Percentiles rank a stretch among this genome's conserved stretches.
Conservation (phyloP, 2,888 invertebrate genomes). For the Tipula helvola region DNA sequence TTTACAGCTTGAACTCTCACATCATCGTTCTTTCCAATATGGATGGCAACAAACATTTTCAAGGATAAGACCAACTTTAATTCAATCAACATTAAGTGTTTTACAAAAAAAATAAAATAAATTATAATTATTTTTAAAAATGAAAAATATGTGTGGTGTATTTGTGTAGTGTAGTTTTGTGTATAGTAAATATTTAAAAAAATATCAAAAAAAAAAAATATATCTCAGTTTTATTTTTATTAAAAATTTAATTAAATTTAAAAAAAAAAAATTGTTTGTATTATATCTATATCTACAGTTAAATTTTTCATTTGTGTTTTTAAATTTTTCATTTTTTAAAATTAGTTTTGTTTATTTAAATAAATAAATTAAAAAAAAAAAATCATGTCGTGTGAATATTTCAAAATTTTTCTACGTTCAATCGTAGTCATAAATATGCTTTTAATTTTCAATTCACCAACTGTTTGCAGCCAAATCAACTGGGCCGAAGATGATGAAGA, state of each 20-base stretch:
- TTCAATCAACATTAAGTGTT: background rate
- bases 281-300: background rate
- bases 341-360: background rate
- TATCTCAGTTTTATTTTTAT: background rate
- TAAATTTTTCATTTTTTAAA: background rate
- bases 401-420: constrained; percentile 21
- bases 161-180: background rate
- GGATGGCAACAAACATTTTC: background rate
- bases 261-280: background rate
- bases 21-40: background rate
- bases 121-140: background rate
- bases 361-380: background rate
- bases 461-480: constrained; percentile 36
- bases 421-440: constrained; percentile 24
- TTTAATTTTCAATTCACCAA: constrained; percentile 26
- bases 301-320: background rate
- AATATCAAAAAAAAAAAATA: background rate
- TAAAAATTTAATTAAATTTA: background rate
- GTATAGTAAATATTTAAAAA: background rate
- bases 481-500: constrained; percentile 37
- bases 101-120: background rate
- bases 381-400: constrained; percentile 19
- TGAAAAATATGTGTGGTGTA: background rate
- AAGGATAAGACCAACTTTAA: background rate
- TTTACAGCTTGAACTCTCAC: background rate